phyloP scores from a whole-genome alignment of 2,797 vertebrate genomes.

The Ctenopoma kingsleyae region DNA sequence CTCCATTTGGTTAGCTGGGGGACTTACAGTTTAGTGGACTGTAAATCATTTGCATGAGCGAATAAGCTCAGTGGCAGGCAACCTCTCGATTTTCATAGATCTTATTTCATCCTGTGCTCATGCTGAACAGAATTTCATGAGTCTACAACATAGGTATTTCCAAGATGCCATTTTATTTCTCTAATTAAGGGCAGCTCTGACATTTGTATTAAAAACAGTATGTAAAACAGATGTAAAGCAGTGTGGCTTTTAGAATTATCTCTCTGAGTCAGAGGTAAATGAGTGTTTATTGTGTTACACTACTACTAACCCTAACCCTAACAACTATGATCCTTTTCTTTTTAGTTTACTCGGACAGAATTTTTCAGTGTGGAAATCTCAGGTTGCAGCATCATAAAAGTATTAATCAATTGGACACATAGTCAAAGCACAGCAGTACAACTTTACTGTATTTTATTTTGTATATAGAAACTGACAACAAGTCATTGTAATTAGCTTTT shows the following conservation, averaged over 20 bases:
- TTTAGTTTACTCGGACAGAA: background rate
- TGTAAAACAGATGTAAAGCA: background rate
- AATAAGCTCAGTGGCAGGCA: background rate
- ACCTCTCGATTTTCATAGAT: background rate
- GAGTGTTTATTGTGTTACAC: background rate
- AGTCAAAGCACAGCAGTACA: background rate
- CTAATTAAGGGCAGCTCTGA: background rate
- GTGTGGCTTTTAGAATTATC: constrained; percentile 2
- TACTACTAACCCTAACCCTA: no score
- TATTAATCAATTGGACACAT: background rate
- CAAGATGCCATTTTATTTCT: background rate
- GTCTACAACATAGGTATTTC: background rate
- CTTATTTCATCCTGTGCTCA: background rate
- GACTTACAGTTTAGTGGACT: background rate
- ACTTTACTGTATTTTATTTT: background rate
- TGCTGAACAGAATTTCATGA: background rate
- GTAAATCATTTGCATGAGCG: background rate
- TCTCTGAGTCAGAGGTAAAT: background rate
- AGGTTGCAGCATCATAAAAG: background rate
- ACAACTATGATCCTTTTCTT: background rate
- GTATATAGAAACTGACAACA: background rate
- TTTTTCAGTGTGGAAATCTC: background rate
- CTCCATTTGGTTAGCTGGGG: background rate
- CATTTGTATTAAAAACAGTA: background rate
- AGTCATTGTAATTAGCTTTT: background rate